Base-by-base conservation (phyloP, 2,888 invertebrate species). In the Drosophila affinis region DNA sequence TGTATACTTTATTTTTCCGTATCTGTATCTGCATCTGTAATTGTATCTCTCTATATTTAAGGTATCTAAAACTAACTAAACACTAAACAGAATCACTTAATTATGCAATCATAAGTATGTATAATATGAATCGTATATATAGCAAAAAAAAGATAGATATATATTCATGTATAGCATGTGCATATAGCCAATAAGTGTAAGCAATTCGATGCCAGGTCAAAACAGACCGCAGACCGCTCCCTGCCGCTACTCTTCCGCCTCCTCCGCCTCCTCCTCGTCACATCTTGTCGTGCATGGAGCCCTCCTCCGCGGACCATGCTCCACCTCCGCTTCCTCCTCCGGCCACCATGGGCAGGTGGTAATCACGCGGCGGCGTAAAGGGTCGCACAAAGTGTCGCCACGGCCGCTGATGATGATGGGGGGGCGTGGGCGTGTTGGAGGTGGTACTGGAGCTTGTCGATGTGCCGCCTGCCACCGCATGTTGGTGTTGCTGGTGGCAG, bases 361-460 rank as follows among this genome's bases (percentile, higher is more conserved):
- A 97, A 91, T 97, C 96, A 91, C 96, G 95, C 12, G 96, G 96
- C 17, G 96, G 96, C 88, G 96, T 96, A 67, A 93, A 95, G 63
- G 95, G 96, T 83, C 94, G 95, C 54, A 84, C 84, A 84, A 89
- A 79, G 60, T 88, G 88, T 75, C 88, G 85, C 86, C 89, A 90
- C 68, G 88, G 84, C 0, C 67, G 68, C 63, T 84, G 88, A 64
- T 84, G 84, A 63, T 84, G 88, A 64, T 84, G 84, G 52, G 84
- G 62, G 65, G 81, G 53, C 51, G 72, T 49, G 63, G 84, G 76
- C 55, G 73, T 65, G 60, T 71, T 48, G 48, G 57, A 58, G 54
- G 68, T 34, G 27, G 59, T 34, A 51, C 65, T 14, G n/a, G 60
- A 47, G 29, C 55, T 49, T 5, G 56, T 60, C 24, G 67, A 58